Evolutionary conservation across 2,888 invertebrate genomes (phyloP).

Genomic region (Calliphora vomitoria): DNA sequence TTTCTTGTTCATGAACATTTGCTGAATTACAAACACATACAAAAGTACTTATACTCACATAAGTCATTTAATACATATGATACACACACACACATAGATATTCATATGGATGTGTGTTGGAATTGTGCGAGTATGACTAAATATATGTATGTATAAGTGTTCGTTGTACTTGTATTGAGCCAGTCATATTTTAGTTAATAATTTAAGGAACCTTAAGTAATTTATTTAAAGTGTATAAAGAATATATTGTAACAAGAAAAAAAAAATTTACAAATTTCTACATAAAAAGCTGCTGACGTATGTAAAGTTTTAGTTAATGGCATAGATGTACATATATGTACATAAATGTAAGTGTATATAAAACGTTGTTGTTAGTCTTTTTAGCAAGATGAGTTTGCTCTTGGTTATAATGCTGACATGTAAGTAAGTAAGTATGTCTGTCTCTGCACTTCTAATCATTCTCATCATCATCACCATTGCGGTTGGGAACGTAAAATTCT

Average conservation of each 20-base stretch:
- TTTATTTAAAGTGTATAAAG: slow-evolving; percentile 12
- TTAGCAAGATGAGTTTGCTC: not conserved
- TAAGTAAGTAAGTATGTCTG: not conserved
- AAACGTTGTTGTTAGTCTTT: not conserved
- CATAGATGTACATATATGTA: no score
- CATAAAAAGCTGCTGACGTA: slow-evolving; percentile 10
- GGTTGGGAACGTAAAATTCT: slow-evolving; percentile 42
- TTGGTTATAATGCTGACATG: not conserved
- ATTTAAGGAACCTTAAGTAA: slow-evolving; percentile 25
- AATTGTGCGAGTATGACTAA: not conserved
- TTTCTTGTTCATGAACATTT: not conserved
- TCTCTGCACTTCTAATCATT: slow-evolving; percentile 22
- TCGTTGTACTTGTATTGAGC: slow-evolving; percentile 1
- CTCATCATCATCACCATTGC: slow-evolving; percentile 21
- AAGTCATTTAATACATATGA: not conserved
- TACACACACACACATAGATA: not conserved
- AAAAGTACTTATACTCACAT: not conserved
- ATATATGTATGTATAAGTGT: not conserved
- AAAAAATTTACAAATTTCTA: not conserved
- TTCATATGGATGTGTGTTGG: not conserved
- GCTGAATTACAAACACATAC: not conserved
- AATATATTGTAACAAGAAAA: not conserved
- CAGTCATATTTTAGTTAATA: slow-evolving; percentile 33
- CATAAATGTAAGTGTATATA: not conserved
- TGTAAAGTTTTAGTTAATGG: not conserved